phyloP scores from a whole-genome alignment of 2,797 vertebrate genomes.

The Acanthopagrus latus region DNA sequence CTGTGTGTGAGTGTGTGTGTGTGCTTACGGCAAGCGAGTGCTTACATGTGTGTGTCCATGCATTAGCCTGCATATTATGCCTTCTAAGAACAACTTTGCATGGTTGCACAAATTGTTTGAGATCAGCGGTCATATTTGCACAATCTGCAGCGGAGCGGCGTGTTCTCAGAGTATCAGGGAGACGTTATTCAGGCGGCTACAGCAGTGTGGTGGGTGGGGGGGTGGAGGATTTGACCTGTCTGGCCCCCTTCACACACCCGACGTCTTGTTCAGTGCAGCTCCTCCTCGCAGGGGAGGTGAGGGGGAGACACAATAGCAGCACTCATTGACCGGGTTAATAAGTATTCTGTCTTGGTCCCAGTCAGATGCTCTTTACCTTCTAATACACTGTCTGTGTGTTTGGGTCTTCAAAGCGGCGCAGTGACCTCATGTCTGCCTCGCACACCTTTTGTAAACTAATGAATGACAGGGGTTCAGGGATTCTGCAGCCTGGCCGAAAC shows the following conservation, averaged over 20 bases:
- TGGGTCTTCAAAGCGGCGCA: slow-evolving; percentile 74
- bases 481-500: slow-evolving; percentile 57
- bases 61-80: slow-evolving; percentile 39
- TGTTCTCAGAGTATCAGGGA: slow-evolving; percentile 58
- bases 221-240: slow-evolving; percentile 67
- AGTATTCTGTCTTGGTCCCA: slow-evolving; percentile 79
- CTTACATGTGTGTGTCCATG: slow-evolving; percentile 29
- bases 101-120: slow-evolving; percentile 65
- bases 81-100: slow-evolving; percentile 60
- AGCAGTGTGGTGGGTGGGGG: neutral
- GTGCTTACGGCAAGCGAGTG: slow-evolving; percentile 13
- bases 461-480: slow-evolving; percentile 78
- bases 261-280: slow-evolving; percentile 68
- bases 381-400: slow-evolving; percentile 81
- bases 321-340: slow-evolving; percentile 85
- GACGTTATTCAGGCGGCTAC: slow-evolving; percentile 53
- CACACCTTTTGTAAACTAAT: slow-evolving; percentile 83
- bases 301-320: slow-evolving; percentile 77
- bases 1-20: slow-evolving; percentile 14
- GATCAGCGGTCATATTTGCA: slow-evolving; percentile 74
- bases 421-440: slow-evolving; percentile 85
- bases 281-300: slow-evolving; percentile 70
- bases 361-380: slow-evolving; percentile 81
- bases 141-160: slow-evolving; percentile 45
- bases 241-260: slow-evolving; percentile 72